These are phyloP conservation scores for Theonella swinhoei DNA, from an alignment of 37 sponge, comb jelly and placozoan genomes.

Conservation along the genomic window DNA sequence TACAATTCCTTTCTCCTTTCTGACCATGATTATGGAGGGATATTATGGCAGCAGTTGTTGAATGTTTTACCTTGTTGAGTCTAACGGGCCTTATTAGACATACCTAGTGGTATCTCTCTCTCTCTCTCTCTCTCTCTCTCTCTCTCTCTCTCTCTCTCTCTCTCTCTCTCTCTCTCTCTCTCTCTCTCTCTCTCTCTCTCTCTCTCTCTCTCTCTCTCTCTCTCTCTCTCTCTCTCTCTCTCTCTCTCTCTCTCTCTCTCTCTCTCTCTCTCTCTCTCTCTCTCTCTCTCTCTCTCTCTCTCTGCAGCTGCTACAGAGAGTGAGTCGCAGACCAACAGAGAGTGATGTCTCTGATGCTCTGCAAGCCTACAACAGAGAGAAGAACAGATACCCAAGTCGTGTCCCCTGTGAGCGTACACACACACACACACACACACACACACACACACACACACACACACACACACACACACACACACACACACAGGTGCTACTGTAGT, in stretches of 20 bases:
- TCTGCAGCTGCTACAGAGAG: constrained; percentile 45
- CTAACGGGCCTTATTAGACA: too few relatives aligned
- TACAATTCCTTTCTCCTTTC: too few relatives aligned
- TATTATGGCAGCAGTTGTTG: constrained; percentile 83
- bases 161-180: neutral
- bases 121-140: constrained; percentile 23
- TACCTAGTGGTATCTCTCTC: too few relatives aligned
- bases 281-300: constrained; percentile 5
- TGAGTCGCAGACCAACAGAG: constrained; percentile 47
- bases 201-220: neutral
- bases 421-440: too few relatives aligned
- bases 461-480: too few relatives aligned
- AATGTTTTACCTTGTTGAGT: constrained; percentile 70
- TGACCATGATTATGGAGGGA: too few relatives aligned
- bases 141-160: constrained; percentile 16
- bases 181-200: neutral
- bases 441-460: too few relatives aligned
- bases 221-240: neutral
- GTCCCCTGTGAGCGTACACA: constrained; percentile 57
- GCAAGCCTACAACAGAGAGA: constrained; percentile 55
- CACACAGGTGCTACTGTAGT: too few relatives aligned
- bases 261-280: constrained; percentile 35
- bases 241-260: neutral
- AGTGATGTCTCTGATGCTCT: constrained; percentile 53
- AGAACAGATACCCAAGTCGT: constrained; percentile 53